phyloP scores from a whole-genome alignment of 2,113 vertebrate species.

The Electrona antarctica region DNA sequence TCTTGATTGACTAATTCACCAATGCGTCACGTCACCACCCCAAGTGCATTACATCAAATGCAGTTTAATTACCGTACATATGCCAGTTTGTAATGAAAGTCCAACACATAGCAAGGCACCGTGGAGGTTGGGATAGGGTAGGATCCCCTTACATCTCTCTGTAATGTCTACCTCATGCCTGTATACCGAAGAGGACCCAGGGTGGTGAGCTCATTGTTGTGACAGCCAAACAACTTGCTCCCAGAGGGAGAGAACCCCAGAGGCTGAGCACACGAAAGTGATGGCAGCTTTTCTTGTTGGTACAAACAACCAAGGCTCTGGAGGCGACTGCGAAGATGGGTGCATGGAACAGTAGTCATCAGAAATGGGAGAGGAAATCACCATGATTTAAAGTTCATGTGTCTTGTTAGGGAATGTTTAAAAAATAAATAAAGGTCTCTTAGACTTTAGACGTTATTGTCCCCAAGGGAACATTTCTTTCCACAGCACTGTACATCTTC shows the following conservation, averaged over 20 bases:
- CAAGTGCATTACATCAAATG: neutral
- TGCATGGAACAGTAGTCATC: neutral
- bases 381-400: too few species aligned
- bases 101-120: conserved; percentile 5
- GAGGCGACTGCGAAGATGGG: conserved; percentile 10
- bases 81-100: conserved; percentile 20
- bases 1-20: conserved; percentile 24
- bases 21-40: neutral
- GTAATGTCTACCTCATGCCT: conserved; percentile 10
- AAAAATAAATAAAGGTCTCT: too few species aligned
- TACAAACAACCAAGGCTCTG: conserved; percentile 33
- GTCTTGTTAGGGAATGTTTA: too few species aligned
- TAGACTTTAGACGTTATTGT: too few species aligned
- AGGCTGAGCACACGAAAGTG: conserved; percentile 57
- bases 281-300: conserved; percentile 47
- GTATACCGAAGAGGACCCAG: conserved; percentile 31
- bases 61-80: conserved; percentile 20
- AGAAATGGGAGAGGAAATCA: conserved; percentile 9
- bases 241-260: conserved; percentile 55
- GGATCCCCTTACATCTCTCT: conserved; percentile 54
- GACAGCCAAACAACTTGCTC: conserved; percentile 65
- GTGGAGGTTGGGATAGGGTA: neutral
- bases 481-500: too few species aligned
- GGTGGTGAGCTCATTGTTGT: conserved; percentile 79
- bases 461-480: too few species aligned